A percentile compares a stretch with the other conserved stretches of the same genome.
These are phyloP conservation scores for Sebastes dallii DNA, from an alignment of 2,797 vertebrate species.

Conservation along the genomic window DNA sequence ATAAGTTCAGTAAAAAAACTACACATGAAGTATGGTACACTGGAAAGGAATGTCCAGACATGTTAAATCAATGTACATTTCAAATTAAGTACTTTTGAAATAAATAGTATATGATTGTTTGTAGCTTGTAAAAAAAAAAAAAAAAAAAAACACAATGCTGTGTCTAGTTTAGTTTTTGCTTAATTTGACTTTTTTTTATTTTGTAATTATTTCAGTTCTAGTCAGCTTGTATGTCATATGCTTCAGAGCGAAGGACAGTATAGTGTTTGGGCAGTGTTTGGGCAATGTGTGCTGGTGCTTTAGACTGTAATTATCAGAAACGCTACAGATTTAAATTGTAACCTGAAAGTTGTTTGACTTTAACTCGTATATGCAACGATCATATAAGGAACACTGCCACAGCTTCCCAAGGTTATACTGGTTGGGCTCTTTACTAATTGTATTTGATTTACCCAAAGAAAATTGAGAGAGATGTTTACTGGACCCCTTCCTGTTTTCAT, in stretches of 20 bases:
- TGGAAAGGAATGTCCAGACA: constrained; percentile 36
- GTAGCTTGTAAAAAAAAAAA: constrained; percentile 7
- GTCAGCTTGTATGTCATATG: constrained; percentile 16
- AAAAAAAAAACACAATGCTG: constrained; percentile 11
- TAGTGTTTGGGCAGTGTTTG: neutral
- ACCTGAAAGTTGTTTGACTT: constrained; percentile 18
- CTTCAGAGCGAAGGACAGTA: constrained; percentile 6
- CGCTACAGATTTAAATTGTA: neutral
- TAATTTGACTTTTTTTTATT: constrained; percentile 32
- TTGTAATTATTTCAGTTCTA: constrained; percentile 16
- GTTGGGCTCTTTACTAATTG: neutral
- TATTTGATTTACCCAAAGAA: constrained; percentile 55
- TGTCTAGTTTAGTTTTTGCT: constrained; percentile 26
- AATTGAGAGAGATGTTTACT: neutral
- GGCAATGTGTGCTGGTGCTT: constrained; percentile 9
- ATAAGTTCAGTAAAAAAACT: constrained; percentile 1
- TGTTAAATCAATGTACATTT: constrained; percentile 58
- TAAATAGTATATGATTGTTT: constrained; percentile 18
- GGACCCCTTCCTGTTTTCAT: neutral
- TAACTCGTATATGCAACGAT: constrained; percentile 50
- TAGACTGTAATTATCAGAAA: constrained; percentile 2
- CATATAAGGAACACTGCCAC: constrained; percentile 52
- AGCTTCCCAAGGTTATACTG: constrained; percentile 20
- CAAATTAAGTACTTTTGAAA: constrained; percentile 28
- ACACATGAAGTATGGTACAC: constrained; percentile 18